phyloP scores from a whole-genome alignment of 2,113 vertebrate genomes.

The Engystomops pustulosus region DNA sequence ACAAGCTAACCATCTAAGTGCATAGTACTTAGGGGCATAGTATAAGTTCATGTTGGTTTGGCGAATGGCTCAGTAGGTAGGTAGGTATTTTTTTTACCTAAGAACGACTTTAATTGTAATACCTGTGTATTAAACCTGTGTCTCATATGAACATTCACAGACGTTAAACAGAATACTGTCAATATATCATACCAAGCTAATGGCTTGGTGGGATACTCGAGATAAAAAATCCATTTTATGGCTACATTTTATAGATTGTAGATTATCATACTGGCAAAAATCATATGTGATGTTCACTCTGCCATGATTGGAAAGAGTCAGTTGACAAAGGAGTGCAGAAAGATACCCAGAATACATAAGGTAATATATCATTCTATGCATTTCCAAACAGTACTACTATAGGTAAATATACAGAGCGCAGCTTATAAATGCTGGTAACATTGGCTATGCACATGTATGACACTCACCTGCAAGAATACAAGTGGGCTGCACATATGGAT shows the following conservation, averaged over 20 bases:
- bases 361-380: neutral
- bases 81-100: no score
- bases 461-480: neutral
- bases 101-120: no score
- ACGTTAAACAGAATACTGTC: neutral
- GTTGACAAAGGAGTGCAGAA: neutral
- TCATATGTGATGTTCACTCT: neutral
- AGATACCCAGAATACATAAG: neutral
- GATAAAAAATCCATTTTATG: neutral
- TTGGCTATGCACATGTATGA: neutral
- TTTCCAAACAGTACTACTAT: constrained; percentile 9
- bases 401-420: neutral
- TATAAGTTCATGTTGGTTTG: neutral
- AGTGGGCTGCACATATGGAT: neutral
- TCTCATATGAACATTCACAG: neutral
- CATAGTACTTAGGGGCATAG: neutral
- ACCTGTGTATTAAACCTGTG: no score
- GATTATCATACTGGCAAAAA: neutral
- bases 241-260: neutral
- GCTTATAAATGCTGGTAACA: neutral
- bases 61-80: no score
- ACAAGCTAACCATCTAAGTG: no score
- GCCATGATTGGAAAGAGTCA: constrained; percentile 3
- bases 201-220: neutral
- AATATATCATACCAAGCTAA: neutral